Base-by-base conservation (phyloP, 2,113 vertebrate species). In the Castor canadensis region DNA sequence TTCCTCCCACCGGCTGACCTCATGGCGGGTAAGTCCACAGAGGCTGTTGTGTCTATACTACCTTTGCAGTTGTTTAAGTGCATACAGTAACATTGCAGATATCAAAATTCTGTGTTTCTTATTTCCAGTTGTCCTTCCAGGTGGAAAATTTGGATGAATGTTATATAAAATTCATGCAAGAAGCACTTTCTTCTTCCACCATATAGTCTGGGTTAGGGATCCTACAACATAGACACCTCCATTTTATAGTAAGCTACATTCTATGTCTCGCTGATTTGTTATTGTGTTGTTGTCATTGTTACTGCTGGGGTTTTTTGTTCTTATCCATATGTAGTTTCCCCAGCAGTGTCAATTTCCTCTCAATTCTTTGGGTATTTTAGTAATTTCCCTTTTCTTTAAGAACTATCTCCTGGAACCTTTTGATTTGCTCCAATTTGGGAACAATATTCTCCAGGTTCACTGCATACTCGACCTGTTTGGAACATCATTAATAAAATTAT, bases 171-270 rank as follows among this genome's bases (percentile, higher is more conserved):
- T 62, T 13, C 9, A 22, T 32, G 17, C 19, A 19, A 66, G 5
- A 0, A 6, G 17, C 10, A 3, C 7, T 62, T 72, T 77, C 19
- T 80, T 83, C 75, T 73, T 83, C 20, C 3, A 26, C 19, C 15
- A 26, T 20, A 9, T 7, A 20, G 69, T 54, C 8, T n/a, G 83
- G 5, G 1, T 56, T 45, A 20, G 28, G 11, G 71, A 28, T 10
- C 11, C 1, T 56, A 9, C 4, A 17, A 1, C 20, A 9, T 26
- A 66, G 17, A 45, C 0, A 4, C 43, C 9, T 38, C 11, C 3
- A 35, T 47, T 5, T 12, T 40, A 38, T 20, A 71, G 1, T 62
- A 28, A 77, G 16, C 11, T 49, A 2, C n/a, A 0, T 75, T 40
- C 56, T 58, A 30, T 30, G 24, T 96, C 47, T 9, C 6, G 28